Conservation (phyloP, 2,888 invertebrate genomes). For the Ophion costatus region DNA sequence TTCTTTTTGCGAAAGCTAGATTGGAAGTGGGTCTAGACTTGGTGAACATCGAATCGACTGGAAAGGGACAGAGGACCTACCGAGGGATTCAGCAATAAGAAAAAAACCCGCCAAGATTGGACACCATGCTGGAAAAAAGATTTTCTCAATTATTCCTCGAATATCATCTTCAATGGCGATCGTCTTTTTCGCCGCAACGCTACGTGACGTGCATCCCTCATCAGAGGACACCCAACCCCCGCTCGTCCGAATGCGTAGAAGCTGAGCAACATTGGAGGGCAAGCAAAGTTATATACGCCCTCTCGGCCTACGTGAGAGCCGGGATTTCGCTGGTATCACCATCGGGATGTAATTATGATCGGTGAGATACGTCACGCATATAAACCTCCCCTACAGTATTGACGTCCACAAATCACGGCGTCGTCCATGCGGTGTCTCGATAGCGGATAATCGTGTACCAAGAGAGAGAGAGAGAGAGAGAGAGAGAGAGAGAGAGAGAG, state of each 20-base stretch:
- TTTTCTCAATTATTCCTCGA: neutral
- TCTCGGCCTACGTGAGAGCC: slow-evolving; percentile 51
- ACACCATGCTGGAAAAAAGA: neutral
- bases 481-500: slow-evolving; percentile 11
- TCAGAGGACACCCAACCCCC: slow-evolving; percentile 57
- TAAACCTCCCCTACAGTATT: slow-evolving; percentile 76
- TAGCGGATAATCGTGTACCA: slow-evolving; percentile 61
- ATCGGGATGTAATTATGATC: slow-evolving; percentile 83
- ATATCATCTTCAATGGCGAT: neutral
- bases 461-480: slow-evolving; percentile 5
- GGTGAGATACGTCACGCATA: slow-evolving; percentile 83
- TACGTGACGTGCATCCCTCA: slow-evolving; percentile 41
- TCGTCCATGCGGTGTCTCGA: slow-evolving; percentile 78
- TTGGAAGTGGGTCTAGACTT: neutral
- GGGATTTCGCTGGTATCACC: slow-evolving; percentile 76
- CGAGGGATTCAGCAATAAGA: neutral
- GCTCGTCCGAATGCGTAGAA: slow-evolving; percentile 40
- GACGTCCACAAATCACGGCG: slow-evolving; percentile 82
- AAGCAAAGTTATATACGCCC: slow-evolving; percentile 14
- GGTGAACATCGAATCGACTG: neutral
- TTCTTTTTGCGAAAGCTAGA: neutral
- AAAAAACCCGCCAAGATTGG: neutral
- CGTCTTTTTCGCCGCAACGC: slow-evolving; percentile 17
- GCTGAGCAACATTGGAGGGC: slow-evolving; percentile 38
- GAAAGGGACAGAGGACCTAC: neutral